Evolutionary conservation across 2,797 vertebrate genomes (phyloP).

Genomic region (Vultur gryphus): DNA sequence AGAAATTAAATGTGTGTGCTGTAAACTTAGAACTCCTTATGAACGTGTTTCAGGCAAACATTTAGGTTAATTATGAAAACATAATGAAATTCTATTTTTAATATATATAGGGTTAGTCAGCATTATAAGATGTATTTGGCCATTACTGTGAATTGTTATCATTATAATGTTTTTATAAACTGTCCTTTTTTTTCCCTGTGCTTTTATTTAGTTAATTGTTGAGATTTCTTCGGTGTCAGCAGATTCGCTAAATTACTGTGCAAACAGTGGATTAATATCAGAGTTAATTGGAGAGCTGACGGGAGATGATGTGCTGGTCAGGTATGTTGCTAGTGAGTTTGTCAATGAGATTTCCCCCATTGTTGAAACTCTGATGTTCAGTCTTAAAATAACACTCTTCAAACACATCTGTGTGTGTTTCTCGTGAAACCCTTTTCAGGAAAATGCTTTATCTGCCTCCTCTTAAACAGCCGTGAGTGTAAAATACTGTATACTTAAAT

Average conservation of each 20-base stretch:
- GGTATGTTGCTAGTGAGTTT: conserved; percentile 71
- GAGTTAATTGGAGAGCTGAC: conserved; percentile 88
- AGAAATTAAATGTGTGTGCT: not conserved
- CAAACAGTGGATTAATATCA: conserved; percentile 82
- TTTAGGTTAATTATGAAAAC: not conserved
- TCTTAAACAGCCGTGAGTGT: not conserved
- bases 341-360: accelerated
- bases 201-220: conserved; percentile 82
- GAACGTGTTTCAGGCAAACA: not conserved
- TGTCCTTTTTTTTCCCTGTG: not conserved
- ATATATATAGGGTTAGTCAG: not conserved
- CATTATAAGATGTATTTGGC: not conserved
- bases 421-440: not conserved
- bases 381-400: not conserved
- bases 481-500: not conserved
- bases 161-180: not conserved
- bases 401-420: accelerated
- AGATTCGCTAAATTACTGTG: conserved; percentile 87
- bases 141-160: not conserved
- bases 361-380: not conserved
- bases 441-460: accelerated
- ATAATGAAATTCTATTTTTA: accelerated
- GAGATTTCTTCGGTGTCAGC: conserved; percentile 85
- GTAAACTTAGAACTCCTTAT: not conserved
- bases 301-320: conserved; percentile 90